Conservation (phyloP, 1,140 invertebrate species). For the Lepeophtheirus salmonis region DNA sequence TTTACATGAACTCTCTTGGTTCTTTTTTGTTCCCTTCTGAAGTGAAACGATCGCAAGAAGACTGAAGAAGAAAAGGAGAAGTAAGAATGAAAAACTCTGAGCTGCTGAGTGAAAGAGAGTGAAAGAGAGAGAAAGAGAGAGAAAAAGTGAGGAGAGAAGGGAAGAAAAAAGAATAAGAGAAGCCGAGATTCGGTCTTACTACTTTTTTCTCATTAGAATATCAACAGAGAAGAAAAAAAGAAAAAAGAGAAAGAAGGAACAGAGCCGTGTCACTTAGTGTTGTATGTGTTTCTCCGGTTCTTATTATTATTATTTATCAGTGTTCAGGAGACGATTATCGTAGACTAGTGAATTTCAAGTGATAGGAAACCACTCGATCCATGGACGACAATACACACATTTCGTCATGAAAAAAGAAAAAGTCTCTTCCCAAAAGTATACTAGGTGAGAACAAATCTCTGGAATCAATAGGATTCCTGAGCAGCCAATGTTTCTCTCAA, state of each 20-base stretch:
- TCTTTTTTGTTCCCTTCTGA: too few species aligned
- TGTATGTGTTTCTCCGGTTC: background rate
- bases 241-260: background rate
- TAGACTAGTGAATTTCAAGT: too few species aligned
- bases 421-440: background rate
- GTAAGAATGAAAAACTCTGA: too few species aligned
- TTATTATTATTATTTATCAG: background rate
- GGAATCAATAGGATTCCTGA: background rate
- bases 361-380: too few species aligned
- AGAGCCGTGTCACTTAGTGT: background rate
- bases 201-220: background rate
- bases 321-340: too few species aligned
- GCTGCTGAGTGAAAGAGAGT: too few species aligned
- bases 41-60: too few species aligned
- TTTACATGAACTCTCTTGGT: too few species aligned
- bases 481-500: background rate
- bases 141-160: background rate
- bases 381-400: too few species aligned
- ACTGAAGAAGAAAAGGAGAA: too few species aligned
- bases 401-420: too few species aligned
- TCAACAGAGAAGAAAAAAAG: background rate
- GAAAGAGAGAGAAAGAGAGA: background rate
- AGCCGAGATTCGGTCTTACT: background rate
- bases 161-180: background rate
- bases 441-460: background rate